Evolutionary conservation across 1,140 invertebrate species (phyloP).

Genomic region (Pectinophora gossypiella): DNA sequence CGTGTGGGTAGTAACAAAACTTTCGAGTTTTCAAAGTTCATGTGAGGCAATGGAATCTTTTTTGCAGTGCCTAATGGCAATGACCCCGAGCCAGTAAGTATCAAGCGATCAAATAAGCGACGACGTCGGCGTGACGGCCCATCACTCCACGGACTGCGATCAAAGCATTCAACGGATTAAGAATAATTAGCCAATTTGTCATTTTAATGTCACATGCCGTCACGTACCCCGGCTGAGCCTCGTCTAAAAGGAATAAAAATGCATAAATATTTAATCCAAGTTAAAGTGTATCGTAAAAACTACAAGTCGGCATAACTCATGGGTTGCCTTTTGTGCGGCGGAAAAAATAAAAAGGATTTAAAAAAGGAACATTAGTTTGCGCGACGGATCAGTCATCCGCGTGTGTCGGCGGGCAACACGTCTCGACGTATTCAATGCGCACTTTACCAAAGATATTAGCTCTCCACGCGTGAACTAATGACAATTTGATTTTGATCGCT

Average conservation of each 20-base stretch:
- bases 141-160: constrained; percentile 29
- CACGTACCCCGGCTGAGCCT: constrained; percentile 45
- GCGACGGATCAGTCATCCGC: constrained; percentile 68
- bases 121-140: constrained; percentile 32
- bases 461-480: constrained; percentile 2
- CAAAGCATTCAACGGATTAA: constrained; percentile 51
- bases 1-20: no score
- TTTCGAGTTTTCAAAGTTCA: no score
- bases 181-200: constrained; percentile 74
- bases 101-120: constrained; percentile 27
- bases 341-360: constrained; percentile 60
- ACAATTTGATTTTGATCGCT: constrained; percentile 1
- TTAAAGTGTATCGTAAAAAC: constrained; percentile 69
- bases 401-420: constrained; percentile 49
- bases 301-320: constrained; percentile 69
- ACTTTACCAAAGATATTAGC: neutral
- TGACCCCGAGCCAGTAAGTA: constrained; percentile 14
- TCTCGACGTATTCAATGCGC: constrained; percentile 21
- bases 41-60: neutral
- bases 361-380: constrained; percentile 70
- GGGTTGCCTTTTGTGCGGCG: constrained; percentile 56
- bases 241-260: constrained; percentile 49
- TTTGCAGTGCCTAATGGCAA: constrained; percentile 17
- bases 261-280: constrained; percentile 66
- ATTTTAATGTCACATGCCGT: constrained; percentile 74